Base-by-base conservation (phyloP, 2,113 vertebrate genomes). In the Apteryx owenii region DNA sequence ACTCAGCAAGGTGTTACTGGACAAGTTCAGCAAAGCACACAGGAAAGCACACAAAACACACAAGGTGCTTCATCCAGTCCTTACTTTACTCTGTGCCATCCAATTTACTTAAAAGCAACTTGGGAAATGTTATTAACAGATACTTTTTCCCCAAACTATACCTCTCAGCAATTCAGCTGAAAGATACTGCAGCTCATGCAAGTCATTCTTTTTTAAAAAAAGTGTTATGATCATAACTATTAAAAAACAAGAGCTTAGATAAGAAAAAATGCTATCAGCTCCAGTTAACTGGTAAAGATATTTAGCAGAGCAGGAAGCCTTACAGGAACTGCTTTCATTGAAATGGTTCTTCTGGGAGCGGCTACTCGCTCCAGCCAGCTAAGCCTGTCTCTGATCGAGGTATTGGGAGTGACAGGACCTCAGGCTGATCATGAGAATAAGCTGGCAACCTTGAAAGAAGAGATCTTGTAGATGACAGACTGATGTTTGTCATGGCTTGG, bases 151-250 rank as follows among this genome's bases (percentile, higher is more conserved):
- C 22, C 64, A 56, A 0, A 4, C 15, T 12, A 3, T 15, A 13
- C 78, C 92, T 78, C 72, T 78, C 69, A 87, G 65, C 25, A 84
- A 40, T 50, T 90, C 89, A 86, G 54, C 82, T 54, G 79, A 72
- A 76, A 76, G 71, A 2, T 2, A 12, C 22, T 0, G 9, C 14
- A 58, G 64, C 46, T 76, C 86, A 7, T 2, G 73, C 4, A 0
- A 42, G 51, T 20, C 31, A 8, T 66, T 61, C 62, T 42, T 28
- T 72, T 40, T 60, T 60, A 18, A 81, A 79, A 85, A 33, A 16
- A 58, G 16, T 46, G 11, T 20, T 93, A 84, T 84, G 42, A 81
- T 78, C 31, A 7, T 11, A 51, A 3, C 73, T 25, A 23, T 21
- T 56, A 42, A 69, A 38, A 80, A 54, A 0, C 66, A 86, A 48